These are phyloP conservation scores for Lepidocolaptes lacrymiger DNA, from an alignment of 2,797 vertebrate genomes.

Conservation along the genomic window DNA sequence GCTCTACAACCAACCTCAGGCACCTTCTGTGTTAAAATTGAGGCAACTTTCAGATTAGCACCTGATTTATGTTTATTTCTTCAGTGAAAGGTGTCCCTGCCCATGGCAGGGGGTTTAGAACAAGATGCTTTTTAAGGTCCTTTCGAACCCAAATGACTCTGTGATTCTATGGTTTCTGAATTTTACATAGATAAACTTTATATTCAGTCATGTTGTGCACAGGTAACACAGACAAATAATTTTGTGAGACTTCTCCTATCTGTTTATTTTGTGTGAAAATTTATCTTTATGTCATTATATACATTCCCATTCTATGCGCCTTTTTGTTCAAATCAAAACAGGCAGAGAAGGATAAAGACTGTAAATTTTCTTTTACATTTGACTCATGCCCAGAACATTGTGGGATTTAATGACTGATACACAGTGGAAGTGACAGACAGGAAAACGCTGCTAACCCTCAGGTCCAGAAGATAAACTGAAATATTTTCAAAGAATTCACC, in stretches of 20 bases:
- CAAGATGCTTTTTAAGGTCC: neutral
- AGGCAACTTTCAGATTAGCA: neutral
- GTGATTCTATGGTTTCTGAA: neutral
- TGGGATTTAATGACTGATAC: neutral
- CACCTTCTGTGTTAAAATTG: neutral
- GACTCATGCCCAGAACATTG: neutral
- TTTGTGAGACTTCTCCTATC: neutral
- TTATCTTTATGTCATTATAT: neutral
- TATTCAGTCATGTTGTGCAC: neutral
- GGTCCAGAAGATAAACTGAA: slow-evolving; percentile 23
- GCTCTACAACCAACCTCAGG: neutral
- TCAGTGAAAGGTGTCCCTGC: neutral
- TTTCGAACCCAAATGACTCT: neutral
- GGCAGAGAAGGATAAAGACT: neutral
- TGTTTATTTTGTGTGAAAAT: neutral
- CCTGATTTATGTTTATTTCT: neutral
- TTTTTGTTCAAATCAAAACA: neutral
- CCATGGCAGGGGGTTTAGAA: neutral
- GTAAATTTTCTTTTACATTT: neutral
- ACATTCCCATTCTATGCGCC: rapidly evolving
- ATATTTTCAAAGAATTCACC: neutral
- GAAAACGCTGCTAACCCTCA: slow-evolving; percentile 11
- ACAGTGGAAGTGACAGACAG: neutral
- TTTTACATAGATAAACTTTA: neutral
- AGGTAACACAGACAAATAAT: neutral